These are phyloP conservation scores for Plagodis dolabraria DNA, from an alignment of 2,888 invertebrate species.

Conservation along the genomic window DNA sequence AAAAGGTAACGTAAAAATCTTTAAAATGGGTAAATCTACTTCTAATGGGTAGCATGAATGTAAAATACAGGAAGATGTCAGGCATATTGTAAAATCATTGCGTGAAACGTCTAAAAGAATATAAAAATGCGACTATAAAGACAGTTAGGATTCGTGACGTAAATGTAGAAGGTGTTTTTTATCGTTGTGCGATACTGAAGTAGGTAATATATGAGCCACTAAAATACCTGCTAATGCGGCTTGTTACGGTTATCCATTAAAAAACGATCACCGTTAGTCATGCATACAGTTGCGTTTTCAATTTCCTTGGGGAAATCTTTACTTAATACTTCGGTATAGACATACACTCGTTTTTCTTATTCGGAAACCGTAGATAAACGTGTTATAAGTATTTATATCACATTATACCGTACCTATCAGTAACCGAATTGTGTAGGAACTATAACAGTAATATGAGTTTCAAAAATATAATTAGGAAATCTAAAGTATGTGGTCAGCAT, in stretches of 20 bases:
- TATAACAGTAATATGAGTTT: no score
- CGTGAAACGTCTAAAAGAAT: slow-evolving; percentile 13
- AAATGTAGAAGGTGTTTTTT: slow-evolving; percentile 7
- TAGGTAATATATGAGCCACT: slow-evolving; percentile 13
- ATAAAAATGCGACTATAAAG: slow-evolving; percentile 5
- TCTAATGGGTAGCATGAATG: not conserved
- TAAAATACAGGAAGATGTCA: not conserved
- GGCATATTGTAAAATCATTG: slow-evolving; percentile 14
- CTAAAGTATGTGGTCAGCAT: no score
- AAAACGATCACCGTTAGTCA: not conserved
- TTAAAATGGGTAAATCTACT: no score
- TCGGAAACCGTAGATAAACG: no score
- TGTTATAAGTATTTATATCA: no score
- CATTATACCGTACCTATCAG: no score
- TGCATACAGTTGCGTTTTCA: not conserved
- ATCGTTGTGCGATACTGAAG: slow-evolving; percentile 23
- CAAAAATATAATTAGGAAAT: no score
- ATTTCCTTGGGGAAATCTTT: no score
- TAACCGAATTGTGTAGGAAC: no score
- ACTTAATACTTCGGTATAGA: no score
- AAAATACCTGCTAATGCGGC: not conserved
- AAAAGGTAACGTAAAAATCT: not conserved
- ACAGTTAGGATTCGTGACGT: slow-evolving; percentile 14
- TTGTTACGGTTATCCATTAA: slow-evolving; percentile 3
- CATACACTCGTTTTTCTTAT: no score